phyloP scores from a whole-genome alignment of 1,140 invertebrate genomes.

The Zaprionus inermis region DNA sequence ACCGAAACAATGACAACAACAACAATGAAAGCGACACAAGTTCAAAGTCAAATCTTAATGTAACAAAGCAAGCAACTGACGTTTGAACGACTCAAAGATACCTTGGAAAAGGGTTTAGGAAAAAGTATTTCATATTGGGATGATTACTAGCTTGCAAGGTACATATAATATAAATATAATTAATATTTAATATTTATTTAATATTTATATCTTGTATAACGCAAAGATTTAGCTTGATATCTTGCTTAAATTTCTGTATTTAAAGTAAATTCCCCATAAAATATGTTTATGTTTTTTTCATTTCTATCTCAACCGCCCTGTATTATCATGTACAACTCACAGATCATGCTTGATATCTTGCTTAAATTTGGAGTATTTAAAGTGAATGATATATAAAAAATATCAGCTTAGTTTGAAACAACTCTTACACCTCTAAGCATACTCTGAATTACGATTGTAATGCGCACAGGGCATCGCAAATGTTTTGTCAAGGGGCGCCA shows the following conservation, averaged over 20 bases:
- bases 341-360: background rate
- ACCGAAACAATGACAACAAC: background rate
- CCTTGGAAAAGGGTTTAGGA: background rate
- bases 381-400: background rate
- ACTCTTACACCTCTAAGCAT: background rate
- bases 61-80: background rate
- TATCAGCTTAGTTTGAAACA: background rate
- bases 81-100: background rate
- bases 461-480: background rate
- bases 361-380: background rate
- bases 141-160: no score
- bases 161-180: no score
- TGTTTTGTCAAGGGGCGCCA: conserved; percentile 36
- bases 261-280: no score
- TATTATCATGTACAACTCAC: background rate
- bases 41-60: conserved; percentile 72
- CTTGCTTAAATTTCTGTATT: no score
- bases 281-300: no score
- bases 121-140: background rate
- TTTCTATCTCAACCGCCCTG: no score
- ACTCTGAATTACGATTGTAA: background rate
- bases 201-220: no score
- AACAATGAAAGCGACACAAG: conserved; percentile 50
- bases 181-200: no score
- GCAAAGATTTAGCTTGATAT: no score